Evolutionary conservation across 2,113 vertebrate genomes (phyloP).

Genomic region (Phrynosoma platyrhinos): DNA sequence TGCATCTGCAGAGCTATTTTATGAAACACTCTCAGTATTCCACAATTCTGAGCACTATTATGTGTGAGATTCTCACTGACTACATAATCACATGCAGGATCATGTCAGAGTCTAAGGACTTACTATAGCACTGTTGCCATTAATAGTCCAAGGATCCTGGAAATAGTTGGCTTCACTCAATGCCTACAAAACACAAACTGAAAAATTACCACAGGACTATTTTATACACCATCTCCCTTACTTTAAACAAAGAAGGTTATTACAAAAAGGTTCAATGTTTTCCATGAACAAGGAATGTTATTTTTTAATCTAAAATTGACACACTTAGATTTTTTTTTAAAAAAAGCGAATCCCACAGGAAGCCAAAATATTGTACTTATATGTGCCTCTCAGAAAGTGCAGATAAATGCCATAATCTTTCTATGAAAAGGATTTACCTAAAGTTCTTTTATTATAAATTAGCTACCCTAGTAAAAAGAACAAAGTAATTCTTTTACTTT

Average conservation of each 20-base stretch:
- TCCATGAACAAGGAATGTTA: conserved; percentile 21
- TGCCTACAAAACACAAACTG: background rate
- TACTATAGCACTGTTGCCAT: background rate
- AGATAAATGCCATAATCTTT: conserved; percentile 46
- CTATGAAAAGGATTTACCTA: conserved; percentile 55
- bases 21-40: background rate
- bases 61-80: background rate
- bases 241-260: conserved; percentile 3
- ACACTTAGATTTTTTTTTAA: background rate
- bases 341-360: background rate
- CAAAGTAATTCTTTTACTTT: conserved; percentile 58
- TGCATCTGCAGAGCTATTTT: conserved; percentile 12
- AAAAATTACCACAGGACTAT: conserved; percentile 9
- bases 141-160: background rate
- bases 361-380: conserved; percentile 27
- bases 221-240: conserved; percentile 8
- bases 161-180: background rate
- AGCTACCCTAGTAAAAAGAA: conserved; percentile 43
- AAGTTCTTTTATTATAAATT: conserved; percentile 50
- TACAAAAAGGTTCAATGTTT: conserved; percentile 24
- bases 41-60: background rate
- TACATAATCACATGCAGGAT: background rate
- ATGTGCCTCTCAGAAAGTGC: background rate
- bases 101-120: background rate
- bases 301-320: background rate